These are phyloP conservation scores for Micropterix aruncella DNA, from an alignment of 2,888 invertebrate species.

Conservation along the genomic window DNA sequence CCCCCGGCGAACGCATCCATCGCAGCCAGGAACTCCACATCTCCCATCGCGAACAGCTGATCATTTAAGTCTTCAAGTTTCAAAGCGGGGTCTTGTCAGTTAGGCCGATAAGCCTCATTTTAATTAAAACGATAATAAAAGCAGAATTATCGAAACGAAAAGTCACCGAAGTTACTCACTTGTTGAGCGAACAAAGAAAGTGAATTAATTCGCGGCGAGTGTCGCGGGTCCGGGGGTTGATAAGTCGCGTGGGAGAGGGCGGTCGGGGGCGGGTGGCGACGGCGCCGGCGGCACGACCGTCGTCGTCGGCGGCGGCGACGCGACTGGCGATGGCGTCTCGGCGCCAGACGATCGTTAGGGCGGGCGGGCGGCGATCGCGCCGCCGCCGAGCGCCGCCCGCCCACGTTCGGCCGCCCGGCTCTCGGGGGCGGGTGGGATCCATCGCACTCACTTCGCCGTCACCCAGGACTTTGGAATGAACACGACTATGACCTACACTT, in stretches of 20 bases:
- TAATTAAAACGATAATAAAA: too few species aligned
- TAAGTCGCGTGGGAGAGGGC: conserved; percentile 38
- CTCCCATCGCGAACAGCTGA: conserved; percentile 39
- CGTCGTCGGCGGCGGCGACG: conserved; percentile 24
- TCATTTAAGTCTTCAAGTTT: too few species aligned
- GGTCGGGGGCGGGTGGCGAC: conserved; percentile 15
- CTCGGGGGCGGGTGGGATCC: conserved; percentile 25
- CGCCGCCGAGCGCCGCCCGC: conserved; percentile 34
- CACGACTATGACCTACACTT: too few species aligned
- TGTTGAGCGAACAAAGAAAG: not conserved
- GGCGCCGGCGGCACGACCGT: conserved; percentile 19
- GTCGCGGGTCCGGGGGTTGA: too few species aligned
- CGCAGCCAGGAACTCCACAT: conserved; percentile 40
- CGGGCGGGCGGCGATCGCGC: conserved; percentile 15
- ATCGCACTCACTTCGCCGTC: conserved; percentile 28
- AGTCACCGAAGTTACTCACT: not conserved
- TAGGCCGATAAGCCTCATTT: not conserved
- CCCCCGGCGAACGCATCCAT: conserved; percentile 40
- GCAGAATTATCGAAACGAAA: too few species aligned
- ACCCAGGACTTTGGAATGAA: too few species aligned
- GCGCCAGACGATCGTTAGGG: not conserved
- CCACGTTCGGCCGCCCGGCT: conserved; percentile 24
- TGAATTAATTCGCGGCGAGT: not conserved
- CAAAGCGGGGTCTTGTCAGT: too few species aligned
- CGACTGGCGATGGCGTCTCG: conserved; percentile 14